Percentiles rank a stretch among this genome's conserved stretches.
These are phyloP conservation scores for Drosophila varians DNA, from an alignment of 1,140 invertebrate genomes.

Conservation along the genomic window DNA sequence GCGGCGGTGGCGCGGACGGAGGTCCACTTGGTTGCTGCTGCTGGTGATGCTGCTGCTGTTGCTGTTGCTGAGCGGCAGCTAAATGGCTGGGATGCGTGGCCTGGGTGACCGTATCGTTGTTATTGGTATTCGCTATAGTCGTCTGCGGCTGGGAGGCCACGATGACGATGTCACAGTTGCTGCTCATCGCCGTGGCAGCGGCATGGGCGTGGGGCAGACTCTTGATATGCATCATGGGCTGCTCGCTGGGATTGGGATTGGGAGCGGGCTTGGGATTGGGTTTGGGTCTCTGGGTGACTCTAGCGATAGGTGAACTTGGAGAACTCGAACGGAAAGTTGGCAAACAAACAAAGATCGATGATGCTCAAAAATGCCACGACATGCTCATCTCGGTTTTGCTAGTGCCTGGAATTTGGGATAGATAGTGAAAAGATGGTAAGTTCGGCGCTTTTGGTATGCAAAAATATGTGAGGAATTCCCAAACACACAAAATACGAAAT, in stretches of 20 bases:
- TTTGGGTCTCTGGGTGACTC: background rate
- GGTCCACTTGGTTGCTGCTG: constrained; percentile 61
- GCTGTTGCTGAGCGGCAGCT: constrained; percentile 57
- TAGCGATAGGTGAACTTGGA: constrained; percentile 6
- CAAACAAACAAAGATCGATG: constrained; percentile 55
- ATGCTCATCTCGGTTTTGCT: constrained; percentile 63
- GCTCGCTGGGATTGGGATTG: constrained; percentile 23
- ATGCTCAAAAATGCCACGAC: constrained; percentile 74
- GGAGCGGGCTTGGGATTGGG: constrained; percentile 4
- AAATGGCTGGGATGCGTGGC: constrained; percentile 61
- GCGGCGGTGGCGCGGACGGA: constrained; percentile 44
- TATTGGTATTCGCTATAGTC: constrained; percentile 73
- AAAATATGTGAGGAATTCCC: constrained; percentile 80
- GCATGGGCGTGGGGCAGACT: constrained; percentile 80
- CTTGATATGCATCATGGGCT: constrained; percentile 80
- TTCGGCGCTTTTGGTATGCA: constrained; percentile 61
- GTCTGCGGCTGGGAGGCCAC: constrained; percentile 76
- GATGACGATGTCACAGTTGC: constrained; percentile 82
- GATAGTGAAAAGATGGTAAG: constrained; percentile 25
- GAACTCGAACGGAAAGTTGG: constrained; percentile 46
- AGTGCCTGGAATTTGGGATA: constrained; percentile 60
- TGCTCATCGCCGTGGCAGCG: constrained; percentile 78
- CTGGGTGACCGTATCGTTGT: constrained; percentile 76
- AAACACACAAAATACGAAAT: constrained; percentile 17
- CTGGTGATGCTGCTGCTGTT: constrained; percentile 63